These are phyloP conservation scores for Monochamus alternatus DNA, from an alignment of 2,888 invertebrate genomes.

Conservation along the genomic window DNA sequence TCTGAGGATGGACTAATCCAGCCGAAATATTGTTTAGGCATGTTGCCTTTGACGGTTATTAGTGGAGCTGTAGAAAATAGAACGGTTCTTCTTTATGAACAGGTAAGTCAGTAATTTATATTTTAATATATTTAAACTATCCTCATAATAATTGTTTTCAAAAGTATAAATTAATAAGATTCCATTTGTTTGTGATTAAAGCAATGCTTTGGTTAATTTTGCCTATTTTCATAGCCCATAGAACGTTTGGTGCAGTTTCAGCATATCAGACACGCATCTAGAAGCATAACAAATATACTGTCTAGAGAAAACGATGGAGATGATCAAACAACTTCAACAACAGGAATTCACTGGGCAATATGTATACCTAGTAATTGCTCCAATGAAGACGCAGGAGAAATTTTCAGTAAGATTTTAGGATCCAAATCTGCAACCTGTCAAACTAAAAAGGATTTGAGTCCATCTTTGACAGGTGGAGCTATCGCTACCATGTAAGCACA, in stretches of 20 bases:
- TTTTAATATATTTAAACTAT: no score
- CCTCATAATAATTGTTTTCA: no score
- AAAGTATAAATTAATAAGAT: no score
- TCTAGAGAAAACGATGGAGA: neutral
- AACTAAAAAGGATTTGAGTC: conserved; percentile 51
- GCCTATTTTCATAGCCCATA: no score
- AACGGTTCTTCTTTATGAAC: neutral
- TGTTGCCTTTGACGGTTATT: neutral
- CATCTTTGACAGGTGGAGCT: conserved; percentile 50
- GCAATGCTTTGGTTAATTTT: no score
- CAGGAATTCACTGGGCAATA: conserved; percentile 46
- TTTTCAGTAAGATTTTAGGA: conserved; percentile 56
- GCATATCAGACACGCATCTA: neutral
- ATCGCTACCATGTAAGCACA: conserved; percentile 52
- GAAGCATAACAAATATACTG: neutral
- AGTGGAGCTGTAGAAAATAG: neutral
- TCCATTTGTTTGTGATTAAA: no score
- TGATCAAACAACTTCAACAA: neutral
- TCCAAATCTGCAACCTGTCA: conserved; percentile 47
- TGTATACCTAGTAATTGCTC: conserved; percentile 52
- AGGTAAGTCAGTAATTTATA: neutral
- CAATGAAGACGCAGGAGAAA: conserved; percentile 68
- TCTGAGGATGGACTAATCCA: neutral
- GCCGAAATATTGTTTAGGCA: conserved; percentile 2
- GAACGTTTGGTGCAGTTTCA: no score